phyloP scores from a whole-genome alignment of 2,113 vertebrate genomes.

The Piprites chloris region DNA sequence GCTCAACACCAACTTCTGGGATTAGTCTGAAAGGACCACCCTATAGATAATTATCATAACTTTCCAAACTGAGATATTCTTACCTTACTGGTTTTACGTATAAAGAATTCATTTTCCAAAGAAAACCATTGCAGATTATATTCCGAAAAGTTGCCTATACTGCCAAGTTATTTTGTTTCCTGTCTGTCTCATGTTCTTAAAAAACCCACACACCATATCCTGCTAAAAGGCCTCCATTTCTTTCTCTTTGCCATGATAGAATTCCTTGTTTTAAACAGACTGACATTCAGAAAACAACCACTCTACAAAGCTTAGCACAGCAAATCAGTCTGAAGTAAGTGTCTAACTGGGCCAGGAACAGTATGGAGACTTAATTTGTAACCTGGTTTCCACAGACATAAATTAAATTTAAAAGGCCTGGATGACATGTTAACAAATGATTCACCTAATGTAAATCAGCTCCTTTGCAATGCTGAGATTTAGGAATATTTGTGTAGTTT shows the following conservation, averaged over 20 bases:
- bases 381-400: neutral
- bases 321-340: neutral
- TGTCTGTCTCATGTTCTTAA: neutral
- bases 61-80: neutral
- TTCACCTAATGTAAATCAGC: neutral
- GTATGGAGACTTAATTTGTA: neutral
- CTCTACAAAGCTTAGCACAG: neutral
- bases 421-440: neutral
- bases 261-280: neutral
- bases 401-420: constrained; percentile 2
- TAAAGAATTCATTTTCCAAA: neutral
- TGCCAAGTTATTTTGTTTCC: constrained; percentile 5
- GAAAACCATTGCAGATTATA: neutral
- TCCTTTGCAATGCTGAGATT: neutral
- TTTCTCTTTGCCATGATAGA: neutral
- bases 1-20: neutral
- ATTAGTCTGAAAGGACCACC: neutral
- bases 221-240: neutral
- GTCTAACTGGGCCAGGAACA: neutral
- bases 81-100: neutral
- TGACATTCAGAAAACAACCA: neutral
- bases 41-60: neutral
- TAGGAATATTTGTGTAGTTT: neutral
- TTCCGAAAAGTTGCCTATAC: neutral
- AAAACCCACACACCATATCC: neutral